Conservation (phyloP, 2,888 invertebrate genomes). For the Eilema sororculum region DNA sequence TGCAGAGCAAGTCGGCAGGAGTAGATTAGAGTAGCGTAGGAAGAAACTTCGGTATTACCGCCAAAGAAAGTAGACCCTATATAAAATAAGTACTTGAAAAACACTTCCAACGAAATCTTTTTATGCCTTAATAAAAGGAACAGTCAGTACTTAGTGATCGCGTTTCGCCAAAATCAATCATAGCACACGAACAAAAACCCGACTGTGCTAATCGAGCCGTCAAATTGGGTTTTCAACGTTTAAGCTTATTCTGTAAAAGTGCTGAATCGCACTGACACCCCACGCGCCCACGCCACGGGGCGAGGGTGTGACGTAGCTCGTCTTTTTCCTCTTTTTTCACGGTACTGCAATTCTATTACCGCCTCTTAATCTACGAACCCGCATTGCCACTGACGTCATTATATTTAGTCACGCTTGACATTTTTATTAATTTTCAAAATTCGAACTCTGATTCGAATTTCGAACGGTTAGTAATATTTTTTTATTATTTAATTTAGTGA, state of each 20-base stretch:
- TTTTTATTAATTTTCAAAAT: conserved; percentile 60
- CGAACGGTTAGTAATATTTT: conserved; percentile 39
- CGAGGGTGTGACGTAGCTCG: conserved; percentile 68
- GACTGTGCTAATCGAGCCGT: conserved; percentile 80
- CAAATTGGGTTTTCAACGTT: conserved; percentile 85
- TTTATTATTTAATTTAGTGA: conserved; percentile 70
- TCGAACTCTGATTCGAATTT: conserved; percentile 50
- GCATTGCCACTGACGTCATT: conserved; percentile 58
- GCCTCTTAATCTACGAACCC: conserved; percentile 60
- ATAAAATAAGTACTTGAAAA: too few species aligned
- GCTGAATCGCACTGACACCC: conserved; percentile 80
- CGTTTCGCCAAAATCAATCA: conserved; percentile 60
- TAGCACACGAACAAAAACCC: conserved; percentile 55
- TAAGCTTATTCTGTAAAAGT: conserved; percentile 79
- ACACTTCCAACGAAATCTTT: neutral
- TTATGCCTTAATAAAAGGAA: neutral
- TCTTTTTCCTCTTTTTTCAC: conserved; percentile 75
- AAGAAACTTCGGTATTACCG: too few species aligned
- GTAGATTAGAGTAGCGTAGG: too few species aligned
- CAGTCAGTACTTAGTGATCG: conserved; percentile 1
- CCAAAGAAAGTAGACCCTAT: too few species aligned
- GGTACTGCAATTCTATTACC: conserved; percentile 75
- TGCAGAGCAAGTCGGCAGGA: too few species aligned
- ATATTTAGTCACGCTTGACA: conserved; percentile 59
- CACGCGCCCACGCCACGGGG: conserved; percentile 61